phyloP scores from a whole-genome alignment of 2,113 vertebrate genomes.

The Cinclus mexicanus region DNA sequence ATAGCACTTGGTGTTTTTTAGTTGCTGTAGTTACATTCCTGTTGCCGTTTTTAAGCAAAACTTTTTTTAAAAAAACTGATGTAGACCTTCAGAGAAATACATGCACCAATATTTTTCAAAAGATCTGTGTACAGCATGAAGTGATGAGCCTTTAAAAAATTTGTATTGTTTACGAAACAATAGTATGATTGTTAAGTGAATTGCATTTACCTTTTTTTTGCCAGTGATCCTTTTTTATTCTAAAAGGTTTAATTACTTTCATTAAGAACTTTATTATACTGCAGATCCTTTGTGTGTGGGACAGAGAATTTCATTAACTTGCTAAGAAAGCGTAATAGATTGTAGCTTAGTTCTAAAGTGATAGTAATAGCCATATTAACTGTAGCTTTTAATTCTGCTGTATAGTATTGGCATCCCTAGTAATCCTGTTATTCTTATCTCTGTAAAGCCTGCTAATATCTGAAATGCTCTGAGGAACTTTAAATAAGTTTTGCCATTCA shows the following conservation, averaged over 20 bases:
- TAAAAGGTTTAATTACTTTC: slow-evolving; percentile 47
- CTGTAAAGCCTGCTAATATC: slow-evolving; percentile 58
- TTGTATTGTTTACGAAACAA: slow-evolving; percentile 42
- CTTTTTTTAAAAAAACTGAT: neutral
- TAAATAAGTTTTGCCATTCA: slow-evolving; percentile 59
- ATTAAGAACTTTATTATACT: slow-evolving; percentile 24
- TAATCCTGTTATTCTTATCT: slow-evolving; percentile 47
- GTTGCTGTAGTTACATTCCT: slow-evolving; percentile 9
- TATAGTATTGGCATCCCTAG: slow-evolving; percentile 34
- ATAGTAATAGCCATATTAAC: slow-evolving; percentile 52
- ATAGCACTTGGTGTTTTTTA: neutral
- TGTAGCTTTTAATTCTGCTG: slow-evolving; percentile 47
- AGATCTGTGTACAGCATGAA: slow-evolving; percentile 39
- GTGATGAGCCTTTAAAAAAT: neutral
- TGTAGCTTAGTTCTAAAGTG: slow-evolving; percentile 49
- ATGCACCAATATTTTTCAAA: slow-evolving; percentile 17
- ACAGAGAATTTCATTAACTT: slow-evolving; percentile 36
- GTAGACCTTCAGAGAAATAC: neutral
- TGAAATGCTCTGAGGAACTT: slow-evolving; percentile 48
- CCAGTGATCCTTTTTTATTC: slow-evolving; percentile 27
- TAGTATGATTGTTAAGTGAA: slow-evolving; percentile 17
- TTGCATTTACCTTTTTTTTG: slow-evolving; percentile 6
- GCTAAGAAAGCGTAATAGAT: neutral
- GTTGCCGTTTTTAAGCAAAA: neutral
- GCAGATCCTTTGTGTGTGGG: slow-evolving; percentile 4